A percentile compares a stretch with the other conserved stretches of the same genome.
These are phyloP conservation scores for Eupristina koningsbergeri DNA, from an alignment of 1,140 invertebrate genomes.

Conservation along the genomic window DNA sequence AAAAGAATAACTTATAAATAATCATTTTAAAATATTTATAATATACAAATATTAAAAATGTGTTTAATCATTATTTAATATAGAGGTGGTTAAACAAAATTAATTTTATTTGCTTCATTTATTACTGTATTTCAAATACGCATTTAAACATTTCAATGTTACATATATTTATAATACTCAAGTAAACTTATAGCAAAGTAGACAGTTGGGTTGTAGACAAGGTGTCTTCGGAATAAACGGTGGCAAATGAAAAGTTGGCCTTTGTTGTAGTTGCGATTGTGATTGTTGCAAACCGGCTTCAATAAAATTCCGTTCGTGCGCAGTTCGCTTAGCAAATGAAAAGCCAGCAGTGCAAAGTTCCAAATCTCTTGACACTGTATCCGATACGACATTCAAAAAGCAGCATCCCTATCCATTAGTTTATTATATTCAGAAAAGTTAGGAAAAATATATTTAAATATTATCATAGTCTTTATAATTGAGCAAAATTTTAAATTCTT, in stretches of 20 bases:
- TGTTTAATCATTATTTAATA: background rate
- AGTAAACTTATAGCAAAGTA: slow-evolving; percentile 65
- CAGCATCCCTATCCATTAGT: slow-evolving; percentile 54
- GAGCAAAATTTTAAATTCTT: too few relatives aligned
- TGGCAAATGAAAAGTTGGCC: slow-evolving; percentile 65
- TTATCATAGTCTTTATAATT: too few relatives aligned
- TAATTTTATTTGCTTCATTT: background rate
- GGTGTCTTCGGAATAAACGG: slow-evolving; percentile 65
- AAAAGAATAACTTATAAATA: too few relatives aligned
- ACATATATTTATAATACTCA: background rate
- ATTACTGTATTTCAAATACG: background rate
- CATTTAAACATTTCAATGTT: background rate
- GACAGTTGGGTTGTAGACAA: slow-evolving; percentile 68
- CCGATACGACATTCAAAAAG: slow-evolving; percentile 64
- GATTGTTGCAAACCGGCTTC: slow-evolving; percentile 58
- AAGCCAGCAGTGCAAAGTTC: slow-evolving; percentile 40
- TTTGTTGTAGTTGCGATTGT: slow-evolving; percentile 50
- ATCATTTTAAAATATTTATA: background rate
- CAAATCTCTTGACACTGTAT: slow-evolving; percentile 53
- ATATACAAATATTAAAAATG: background rate
- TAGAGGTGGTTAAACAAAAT: background rate
- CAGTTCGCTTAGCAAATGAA: background rate
- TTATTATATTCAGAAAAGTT: too few relatives aligned
- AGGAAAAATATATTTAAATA: too few relatives aligned
- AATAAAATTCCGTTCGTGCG: slow-evolving; percentile 49